These are phyloP conservation scores for Aptenodytes patagonicus DNA, from an alignment of 2,113 vertebrate genomes.

Conservation along the genomic window DNA sequence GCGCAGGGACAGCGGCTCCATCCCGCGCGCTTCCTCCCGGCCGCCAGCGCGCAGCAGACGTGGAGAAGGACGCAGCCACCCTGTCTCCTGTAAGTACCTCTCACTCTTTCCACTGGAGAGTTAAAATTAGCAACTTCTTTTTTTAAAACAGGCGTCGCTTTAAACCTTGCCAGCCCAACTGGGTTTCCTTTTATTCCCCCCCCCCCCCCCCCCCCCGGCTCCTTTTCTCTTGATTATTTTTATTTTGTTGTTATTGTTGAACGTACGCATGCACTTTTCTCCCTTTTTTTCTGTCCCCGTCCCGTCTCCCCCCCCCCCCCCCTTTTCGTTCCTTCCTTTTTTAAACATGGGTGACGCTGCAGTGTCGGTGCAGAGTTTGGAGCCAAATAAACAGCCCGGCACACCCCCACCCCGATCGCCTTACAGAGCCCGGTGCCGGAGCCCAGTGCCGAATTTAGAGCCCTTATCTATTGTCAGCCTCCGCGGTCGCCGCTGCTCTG, in stretches of 20 bases:
- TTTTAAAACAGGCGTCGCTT: conserved; percentile 30
- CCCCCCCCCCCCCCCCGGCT: neutral
- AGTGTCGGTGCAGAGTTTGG: neutral
- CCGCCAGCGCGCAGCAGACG: neutral
- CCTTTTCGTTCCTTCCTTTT: neutral
- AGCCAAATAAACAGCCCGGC: conserved; percentile 2
- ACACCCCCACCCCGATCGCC: neutral
- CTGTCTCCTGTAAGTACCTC: conserved; percentile 51
- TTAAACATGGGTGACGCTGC: conserved; percentile 1
- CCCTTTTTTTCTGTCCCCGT: neutral
- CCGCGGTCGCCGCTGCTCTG: neutral
- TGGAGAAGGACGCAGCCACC: conserved; percentile 32
- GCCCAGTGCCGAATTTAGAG: conserved; percentile 5
- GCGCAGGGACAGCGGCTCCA: neutral
- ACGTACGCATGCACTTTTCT: neutral
- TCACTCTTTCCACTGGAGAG: conserved; percentile 64
- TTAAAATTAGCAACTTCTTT: conserved; percentile 65
- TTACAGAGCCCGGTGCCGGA: neutral
- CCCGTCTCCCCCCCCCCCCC: too few species aligned
- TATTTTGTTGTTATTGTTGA: neutral
- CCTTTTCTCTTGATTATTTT: neutral
- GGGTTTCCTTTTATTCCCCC: conserved; percentile 26
- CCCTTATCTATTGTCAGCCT: conserved; percentile 10
- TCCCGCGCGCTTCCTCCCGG: neutral
- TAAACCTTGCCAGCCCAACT: conserved; percentile 5